Evolutionary conservation across 2,797 vertebrate genomes (phyloP), one percentile per base, ranked within the genome.

Genomic region (Melanotaenia nigrans): DNA sequence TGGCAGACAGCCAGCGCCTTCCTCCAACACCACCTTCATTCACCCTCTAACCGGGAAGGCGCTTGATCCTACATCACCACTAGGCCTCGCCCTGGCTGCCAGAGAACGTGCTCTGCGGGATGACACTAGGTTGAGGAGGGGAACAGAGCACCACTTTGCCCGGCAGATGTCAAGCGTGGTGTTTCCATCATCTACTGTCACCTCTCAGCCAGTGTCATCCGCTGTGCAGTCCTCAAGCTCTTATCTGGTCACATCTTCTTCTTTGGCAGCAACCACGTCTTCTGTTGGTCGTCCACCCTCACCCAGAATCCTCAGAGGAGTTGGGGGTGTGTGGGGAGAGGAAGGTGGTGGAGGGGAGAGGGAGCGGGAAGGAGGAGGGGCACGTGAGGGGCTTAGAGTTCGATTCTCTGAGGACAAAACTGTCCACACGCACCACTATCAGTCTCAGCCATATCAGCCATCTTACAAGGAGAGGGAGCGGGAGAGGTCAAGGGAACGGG

Each of bases 21-120:
- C 87, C 7, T 4, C 69, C 11, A 62, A 90, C 65, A 94, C 95
- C 61, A 96, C 96, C 22, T 97, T 97, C 71, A 96, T 97, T 65
- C 96, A 97, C 88, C 96, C 96, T 30, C 91, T 97, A 45, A 97
- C 96, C 0, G 96, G 96, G 76, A 97, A 97, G 88, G 95, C 96
- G 38, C 91, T 98, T 28, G 96, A 98, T 80, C 96, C 96, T 5
- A 93, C 95, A 1, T 97, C 96, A 0, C 96, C 96, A 0, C 89
- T 97, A 22, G 96, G 96, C 25, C 93, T 97, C 25, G 96, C 96
- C 13, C 89, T 98, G 85, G 96, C 96, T 2, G 96, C 96, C 67
- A 91, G 96, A 32, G 96, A 97, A 82, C 94, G 96, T 3, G 96
- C 96, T 36, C 92, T 97, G 70, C 95, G 96, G 77, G 96, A 97